phyloP scores from a whole-genome alignment of 2,888 invertebrate species.

The Sinopyrophorus schimmeli region DNA sequence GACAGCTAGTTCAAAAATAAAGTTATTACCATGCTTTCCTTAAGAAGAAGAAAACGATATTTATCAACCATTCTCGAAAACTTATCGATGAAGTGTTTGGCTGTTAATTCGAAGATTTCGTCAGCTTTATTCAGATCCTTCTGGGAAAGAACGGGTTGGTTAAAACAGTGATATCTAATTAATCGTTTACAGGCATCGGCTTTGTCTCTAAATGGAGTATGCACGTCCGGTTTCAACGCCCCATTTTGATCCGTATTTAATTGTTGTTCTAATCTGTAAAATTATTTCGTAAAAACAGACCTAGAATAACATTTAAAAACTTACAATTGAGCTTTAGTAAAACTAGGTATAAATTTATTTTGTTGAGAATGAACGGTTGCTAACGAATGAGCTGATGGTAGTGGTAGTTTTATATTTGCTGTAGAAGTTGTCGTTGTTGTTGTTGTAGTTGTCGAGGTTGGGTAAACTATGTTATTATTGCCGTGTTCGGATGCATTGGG shows the following conservation, averaged over 20 bases:
- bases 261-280: conserved; percentile 72
- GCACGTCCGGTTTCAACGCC: conserved; percentile 72
- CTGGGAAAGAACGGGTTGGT: conserved; percentile 65
- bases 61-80: conserved; percentile 73
- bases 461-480: conserved; percentile 6
- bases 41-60: conserved; percentile 71
- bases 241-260: conserved; percentile 74
- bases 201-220: conserved; percentile 70
- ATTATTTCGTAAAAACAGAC: conserved; percentile 37
- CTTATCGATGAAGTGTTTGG: conserved; percentile 69
- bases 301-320: conserved; percentile 35
- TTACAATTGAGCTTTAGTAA: conserved; percentile 52
- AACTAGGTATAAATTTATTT: conserved; percentile 45
- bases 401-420: neutral
- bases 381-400: conserved; percentile 1
- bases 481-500: conserved; percentile 12
- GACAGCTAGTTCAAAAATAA: too few relatives aligned
- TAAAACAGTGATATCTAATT: conserved; percentile 76
- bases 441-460: conserved; percentile 6
- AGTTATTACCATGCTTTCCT: conserved; percentile 78
- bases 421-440: neutral
- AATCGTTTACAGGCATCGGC: conserved; percentile 76
- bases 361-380: conserved; percentile 36
- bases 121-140: conserved; percentile 70
- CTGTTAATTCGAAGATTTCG: conserved; percentile 69